phyloP scores from a whole-genome alignment of 2,888 invertebrate species.

The Stenichneumon culpator region DNA sequence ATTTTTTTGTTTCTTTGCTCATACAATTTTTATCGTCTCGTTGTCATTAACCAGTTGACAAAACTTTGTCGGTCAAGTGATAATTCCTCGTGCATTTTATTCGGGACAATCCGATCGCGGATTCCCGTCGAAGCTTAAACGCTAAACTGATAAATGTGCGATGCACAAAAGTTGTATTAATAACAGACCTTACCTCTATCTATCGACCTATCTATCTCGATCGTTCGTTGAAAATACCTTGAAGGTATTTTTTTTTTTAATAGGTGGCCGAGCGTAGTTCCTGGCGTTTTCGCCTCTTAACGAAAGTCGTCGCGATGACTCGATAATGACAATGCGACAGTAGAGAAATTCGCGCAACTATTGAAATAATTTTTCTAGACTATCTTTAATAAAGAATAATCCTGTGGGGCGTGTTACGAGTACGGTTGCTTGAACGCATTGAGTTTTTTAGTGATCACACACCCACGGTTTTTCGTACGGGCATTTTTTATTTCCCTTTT shows the following conservation, averaged over 20 bases:
- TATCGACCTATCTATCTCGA: constrained; percentile 19
- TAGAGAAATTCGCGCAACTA: constrained; percentile 41
- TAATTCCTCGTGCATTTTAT: constrained; percentile 55
- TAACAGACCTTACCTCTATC: background rate
- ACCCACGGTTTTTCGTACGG: constrained; percentile 58
- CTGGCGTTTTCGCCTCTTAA: constrained; percentile 44
- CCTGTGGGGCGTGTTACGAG: constrained; percentile 4
- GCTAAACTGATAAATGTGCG: constrained; percentile 54
- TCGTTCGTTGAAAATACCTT: constrained; percentile 4
- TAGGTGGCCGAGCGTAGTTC: constrained; percentile 45
- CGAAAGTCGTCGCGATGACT: constrained; percentile 42
- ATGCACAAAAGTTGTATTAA: constrained; percentile 58
- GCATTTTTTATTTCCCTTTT: constrained; percentile 46
- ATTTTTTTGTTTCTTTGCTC: background rate
- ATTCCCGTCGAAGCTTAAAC: constrained; percentile 26
- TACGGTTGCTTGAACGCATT: constrained; percentile 24
- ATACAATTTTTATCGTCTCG: constrained; percentile 14
- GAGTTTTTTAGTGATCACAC: constrained; percentile 52
- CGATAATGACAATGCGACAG: constrained; percentile 41
- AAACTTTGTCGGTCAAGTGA: constrained; percentile 47
- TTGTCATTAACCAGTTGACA: background rate
- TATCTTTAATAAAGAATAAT: constrained; percentile 37
- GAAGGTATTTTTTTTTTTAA: constrained; percentile 12
- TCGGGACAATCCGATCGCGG: constrained; percentile 15
- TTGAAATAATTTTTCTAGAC: constrained; percentile 70